Evolutionary conservation across 2,797 vertebrate species (phyloP).

Genomic region (Rhinoraja longicauda): DNA sequence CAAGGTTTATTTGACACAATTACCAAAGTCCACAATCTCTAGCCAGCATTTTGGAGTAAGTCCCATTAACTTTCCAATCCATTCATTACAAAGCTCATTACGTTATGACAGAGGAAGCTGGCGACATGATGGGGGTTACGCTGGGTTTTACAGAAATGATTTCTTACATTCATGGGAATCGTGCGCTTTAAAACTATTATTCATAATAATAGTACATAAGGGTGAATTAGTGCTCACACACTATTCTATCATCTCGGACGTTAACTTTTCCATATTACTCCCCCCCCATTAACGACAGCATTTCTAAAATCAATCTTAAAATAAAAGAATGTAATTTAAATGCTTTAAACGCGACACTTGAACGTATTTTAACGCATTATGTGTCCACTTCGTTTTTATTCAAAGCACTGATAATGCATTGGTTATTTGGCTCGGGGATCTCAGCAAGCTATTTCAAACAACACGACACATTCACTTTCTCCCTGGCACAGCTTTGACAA

Average conservation of each 20-base stretch:
- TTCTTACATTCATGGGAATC: not conserved
- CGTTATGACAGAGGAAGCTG: too few relatives aligned
- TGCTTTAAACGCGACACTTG: not conserved
- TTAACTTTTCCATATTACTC: not conserved
- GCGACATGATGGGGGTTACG: too few relatives aligned
- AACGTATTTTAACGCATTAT: not conserved
- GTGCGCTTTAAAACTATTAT: not conserved
- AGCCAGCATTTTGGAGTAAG: too few relatives aligned
- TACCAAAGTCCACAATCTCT: too few relatives aligned
- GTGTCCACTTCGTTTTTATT: not conserved
- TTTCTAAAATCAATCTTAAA: conserved; percentile 16
- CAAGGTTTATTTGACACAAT: too few relatives aligned
- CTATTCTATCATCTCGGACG: conserved; percentile 8
- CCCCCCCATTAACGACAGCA: not conserved
- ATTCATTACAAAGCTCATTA: too few relatives aligned
- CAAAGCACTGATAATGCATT: not conserved
- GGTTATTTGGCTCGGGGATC: not conserved
- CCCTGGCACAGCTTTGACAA: not conserved
- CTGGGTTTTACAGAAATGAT: too few relatives aligned
- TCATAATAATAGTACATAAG: not conserved
- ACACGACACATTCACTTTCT: not conserved
- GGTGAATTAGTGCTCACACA: not conserved
- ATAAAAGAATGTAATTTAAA: not conserved
- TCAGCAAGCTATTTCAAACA: not conserved
- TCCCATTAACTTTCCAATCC: too few relatives aligned